These are phyloP conservation scores for Lampris megalopsis DNA, from an alignment of 2,113 vertebrate genomes.

Conservation along the genomic window DNA sequence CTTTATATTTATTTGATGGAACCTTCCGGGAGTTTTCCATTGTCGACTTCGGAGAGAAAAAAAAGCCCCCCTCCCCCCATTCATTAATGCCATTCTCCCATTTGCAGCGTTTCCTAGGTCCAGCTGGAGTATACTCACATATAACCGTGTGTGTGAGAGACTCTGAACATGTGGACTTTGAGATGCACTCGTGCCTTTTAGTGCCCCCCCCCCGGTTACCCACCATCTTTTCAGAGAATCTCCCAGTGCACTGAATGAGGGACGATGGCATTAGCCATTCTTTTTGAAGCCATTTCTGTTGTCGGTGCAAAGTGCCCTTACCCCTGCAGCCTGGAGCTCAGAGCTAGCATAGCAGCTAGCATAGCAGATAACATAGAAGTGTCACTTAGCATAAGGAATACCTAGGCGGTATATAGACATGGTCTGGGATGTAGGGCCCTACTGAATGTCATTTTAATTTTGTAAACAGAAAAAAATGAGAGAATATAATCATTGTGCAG, in stretches of 20 bases:
- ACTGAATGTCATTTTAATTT: neutral
- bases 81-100: conserved; percentile 49
- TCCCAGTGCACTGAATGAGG: conserved; percentile 57
- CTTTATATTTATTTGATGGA: conserved; percentile 60
- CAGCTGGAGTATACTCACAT: conserved; percentile 41
- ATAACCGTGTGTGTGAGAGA: conserved; percentile 1
- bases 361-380: conserved; percentile 32
- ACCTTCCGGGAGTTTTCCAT: conserved; percentile 39
- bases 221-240: conserved; percentile 36
- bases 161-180: neutral
- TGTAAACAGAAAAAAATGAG: too few species aligned
- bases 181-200: conserved; percentile 27
- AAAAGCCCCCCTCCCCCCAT: conserved; percentile 20
- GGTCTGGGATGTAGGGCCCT: conserved; percentile 43
- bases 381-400: conserved; percentile 64
- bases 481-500: too few species aligned
- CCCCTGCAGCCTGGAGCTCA: conserved; percentile 49
- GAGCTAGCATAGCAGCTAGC: conserved; percentile 37
- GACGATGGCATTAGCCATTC: conserved; percentile 67
- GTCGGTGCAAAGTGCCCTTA: conserved; percentile 51
- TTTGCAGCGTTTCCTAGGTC: conserved; percentile 29
- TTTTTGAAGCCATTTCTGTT: conserved; percentile 63
- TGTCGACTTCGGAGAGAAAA: conserved; percentile 4
- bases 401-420: conserved; percentile 5
- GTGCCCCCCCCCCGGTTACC: conserved; percentile 1